These are phyloP conservation scores for Mormyrops boulengeri DNA, from an alignment of 2,797 vertebrate genomes.

Conservation along the genomic window DNA sequence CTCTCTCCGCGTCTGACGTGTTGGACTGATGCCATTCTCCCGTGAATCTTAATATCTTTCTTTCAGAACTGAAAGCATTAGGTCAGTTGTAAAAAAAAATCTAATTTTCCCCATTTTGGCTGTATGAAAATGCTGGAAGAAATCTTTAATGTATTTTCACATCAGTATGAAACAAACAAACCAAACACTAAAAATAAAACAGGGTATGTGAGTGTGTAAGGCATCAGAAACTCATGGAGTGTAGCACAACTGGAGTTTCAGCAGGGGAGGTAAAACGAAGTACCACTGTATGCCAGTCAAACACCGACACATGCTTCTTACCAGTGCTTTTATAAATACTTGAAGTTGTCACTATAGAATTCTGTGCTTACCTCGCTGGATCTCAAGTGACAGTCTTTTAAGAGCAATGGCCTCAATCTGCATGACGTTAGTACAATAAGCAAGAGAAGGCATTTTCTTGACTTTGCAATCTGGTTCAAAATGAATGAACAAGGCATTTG, in stretches of 20 bases:
- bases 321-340: conserved; percentile 65
- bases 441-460: conserved; percentile 48
- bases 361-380: conserved; percentile 50
- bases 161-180: conserved; percentile 1
- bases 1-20: not conserved
- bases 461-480: conserved; percentile 60
- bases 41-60: not conserved
- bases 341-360: conserved; percentile 55
- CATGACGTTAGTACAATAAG: conserved; percentile 55
- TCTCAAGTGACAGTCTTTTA: conserved; percentile 53
- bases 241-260: conserved; percentile 26
- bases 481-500: conserved; percentile 55
- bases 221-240: conserved; percentile 17
- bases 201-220: not conserved
- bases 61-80: not conserved
- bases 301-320: conserved; percentile 36
- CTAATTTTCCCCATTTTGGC: not conserved
- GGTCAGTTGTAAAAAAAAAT: not conserved
- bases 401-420: conserved; percentile 57
- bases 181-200: not conserved
- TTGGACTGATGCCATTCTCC: not conserved
- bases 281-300: conserved; percentile 28
- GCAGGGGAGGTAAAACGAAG: conserved; percentile 32
- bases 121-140: not conserved
- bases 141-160: conserved; percentile 4